phyloP scores from a whole-genome alignment of 92 coral and sea anemone genomes.

The Bergia sp. region DNA sequence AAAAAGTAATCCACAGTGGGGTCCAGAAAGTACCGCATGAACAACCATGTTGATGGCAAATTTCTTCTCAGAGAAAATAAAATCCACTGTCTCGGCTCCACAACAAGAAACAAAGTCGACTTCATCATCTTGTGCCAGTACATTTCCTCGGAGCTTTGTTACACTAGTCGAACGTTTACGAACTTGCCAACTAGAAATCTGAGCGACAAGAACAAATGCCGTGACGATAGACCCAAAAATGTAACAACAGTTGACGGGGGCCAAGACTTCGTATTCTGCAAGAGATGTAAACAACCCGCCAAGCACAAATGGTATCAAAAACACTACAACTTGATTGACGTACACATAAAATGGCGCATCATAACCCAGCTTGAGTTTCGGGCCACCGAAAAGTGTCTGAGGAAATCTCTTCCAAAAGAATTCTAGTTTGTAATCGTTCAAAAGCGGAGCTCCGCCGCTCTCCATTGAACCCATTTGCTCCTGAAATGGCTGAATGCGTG shows the following conservation, averaged over 20 bases:
- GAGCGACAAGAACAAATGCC: conserved; percentile 55
- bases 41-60: conserved; percentile 60
- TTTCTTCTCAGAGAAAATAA: conserved; percentile 80
- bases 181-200: conserved; percentile 67
- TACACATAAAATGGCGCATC: conserved; percentile 89
- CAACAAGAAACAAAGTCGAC: conserved; percentile 90
- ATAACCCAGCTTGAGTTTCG: conserved; percentile 84
- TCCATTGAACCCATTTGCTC: conserved; percentile 78
- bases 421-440: conserved; percentile 96
- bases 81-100: conserved; percentile 82
- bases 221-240: conserved; percentile 75
- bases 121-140: conserved; percentile 91
- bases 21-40: conserved; percentile 74
- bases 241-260: conserved; percentile 68
- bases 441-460: conserved; percentile 86
- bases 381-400: conserved; percentile 88
- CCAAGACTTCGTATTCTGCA: conserved; percentile 70
- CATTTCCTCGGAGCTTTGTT: conserved; percentile 71
- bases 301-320: conserved; percentile 68
- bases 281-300: conserved; percentile 87
- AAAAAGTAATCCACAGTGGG: conserved; percentile 74
- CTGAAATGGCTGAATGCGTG: conserved; percentile 10
- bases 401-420: conserved; percentile 92
- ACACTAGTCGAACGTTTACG: conserved; percentile 62
- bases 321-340: conserved; percentile 78